phyloP scores from a whole-genome alignment of 2,888 invertebrate species.

The Drosophila gaucha region DNA sequence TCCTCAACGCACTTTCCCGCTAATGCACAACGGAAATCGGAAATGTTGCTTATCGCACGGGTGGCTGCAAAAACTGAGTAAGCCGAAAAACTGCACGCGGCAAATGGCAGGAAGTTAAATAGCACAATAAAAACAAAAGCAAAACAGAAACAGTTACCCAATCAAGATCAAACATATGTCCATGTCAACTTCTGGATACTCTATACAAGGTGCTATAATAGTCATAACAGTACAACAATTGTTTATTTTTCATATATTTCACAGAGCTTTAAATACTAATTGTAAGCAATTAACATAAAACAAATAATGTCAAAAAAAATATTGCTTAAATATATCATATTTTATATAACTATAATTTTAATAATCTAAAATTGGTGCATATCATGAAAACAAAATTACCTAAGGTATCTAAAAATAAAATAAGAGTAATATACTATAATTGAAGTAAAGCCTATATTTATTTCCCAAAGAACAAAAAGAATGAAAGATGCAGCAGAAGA shows the following conservation, averaged over 20 bases:
- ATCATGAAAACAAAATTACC: too few relatives aligned
- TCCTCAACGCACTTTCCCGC: not conserved
- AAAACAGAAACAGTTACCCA: not conserved
- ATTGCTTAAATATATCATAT: not conserved
- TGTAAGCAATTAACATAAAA: not conserved
- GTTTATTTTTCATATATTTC: not conserved
- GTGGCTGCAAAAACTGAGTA: conserved; percentile 31
- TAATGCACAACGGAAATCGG: conserved; percentile 72
- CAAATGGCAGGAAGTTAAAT: conserved; percentile 49
- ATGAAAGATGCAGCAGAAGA: not conserved
- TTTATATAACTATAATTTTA: too few relatives aligned
- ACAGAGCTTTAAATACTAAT: not conserved
- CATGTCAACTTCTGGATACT: conserved; percentile 12
- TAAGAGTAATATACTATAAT: too few relatives aligned
- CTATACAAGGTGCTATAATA: not conserved
- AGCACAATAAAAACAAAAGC: not conserved
- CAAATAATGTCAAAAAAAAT: not conserved
- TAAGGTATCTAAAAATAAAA: too few relatives aligned
- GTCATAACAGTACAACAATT: not conserved
- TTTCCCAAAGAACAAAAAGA: not conserved
- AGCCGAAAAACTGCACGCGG: conserved; percentile 56
- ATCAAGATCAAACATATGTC: not conserved
- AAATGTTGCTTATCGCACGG: conserved; percentile 59
- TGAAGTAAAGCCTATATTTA: not conserved
- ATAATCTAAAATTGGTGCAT: too few relatives aligned